phyloP scores from a whole-genome alignment of 2,888 invertebrate species.

The Augochlorella aurata region DNA sequence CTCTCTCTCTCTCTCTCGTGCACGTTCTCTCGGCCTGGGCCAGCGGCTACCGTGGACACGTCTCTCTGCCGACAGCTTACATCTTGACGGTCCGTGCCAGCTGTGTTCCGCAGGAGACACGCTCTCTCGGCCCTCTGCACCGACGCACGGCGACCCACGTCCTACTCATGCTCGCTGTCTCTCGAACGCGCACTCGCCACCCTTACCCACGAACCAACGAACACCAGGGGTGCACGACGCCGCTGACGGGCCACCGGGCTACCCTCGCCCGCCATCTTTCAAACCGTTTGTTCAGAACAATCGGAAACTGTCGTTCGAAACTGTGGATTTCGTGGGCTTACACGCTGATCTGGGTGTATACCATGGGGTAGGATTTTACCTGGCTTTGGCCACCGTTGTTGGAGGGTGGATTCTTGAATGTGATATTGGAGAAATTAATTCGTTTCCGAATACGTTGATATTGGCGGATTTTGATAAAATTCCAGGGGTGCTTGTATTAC shows the following conservation, averaged over 20 bases:
- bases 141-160: constrained; percentile 55
- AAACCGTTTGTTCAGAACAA: not conserved
- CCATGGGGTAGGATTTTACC: no score
- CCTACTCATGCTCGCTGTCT: constrained; percentile 54
- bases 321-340: no score
- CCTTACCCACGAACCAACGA: constrained; percentile 33
- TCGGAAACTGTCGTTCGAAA: no score
- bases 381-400: no score
- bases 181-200: constrained; percentile 51
- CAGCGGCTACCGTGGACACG: constrained; percentile 55
- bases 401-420: no score
- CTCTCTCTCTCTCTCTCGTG: constrained; percentile 17
- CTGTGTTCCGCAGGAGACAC: constrained; percentile 62
- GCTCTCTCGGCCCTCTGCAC: constrained; percentile 64
- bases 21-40: constrained; percentile 49
- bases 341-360: no score
- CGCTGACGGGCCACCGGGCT: not conserved
- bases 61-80: constrained; percentile 56
- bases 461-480: no score
- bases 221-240: constrained; percentile 30
- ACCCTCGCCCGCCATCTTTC: constrained; percentile 22
- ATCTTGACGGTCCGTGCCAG: constrained; percentile 64
- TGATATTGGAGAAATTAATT: no score
- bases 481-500: no score
- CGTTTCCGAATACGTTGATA: no score